Evolutionary conservation across 2,888 invertebrate genomes (phyloP), one percentile per base, ranked within the genome.

Genomic region (Bellardia bayeri): DNA sequence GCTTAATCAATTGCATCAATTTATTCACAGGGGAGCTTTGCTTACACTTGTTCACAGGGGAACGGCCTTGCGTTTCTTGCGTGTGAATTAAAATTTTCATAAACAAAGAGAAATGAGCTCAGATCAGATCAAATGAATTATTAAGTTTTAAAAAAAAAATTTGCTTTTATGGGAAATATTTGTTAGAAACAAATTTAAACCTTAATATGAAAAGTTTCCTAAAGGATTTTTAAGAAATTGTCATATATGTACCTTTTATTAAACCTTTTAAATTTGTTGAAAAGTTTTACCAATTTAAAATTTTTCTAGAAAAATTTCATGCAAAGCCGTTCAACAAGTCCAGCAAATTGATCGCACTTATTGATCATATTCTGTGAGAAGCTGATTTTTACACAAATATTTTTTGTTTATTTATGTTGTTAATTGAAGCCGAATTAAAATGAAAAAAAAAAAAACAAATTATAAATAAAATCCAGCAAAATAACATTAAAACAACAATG

Each of bases 1-100:
- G 45, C 64, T 86, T 45, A 80, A 81, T 79, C 13, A 79, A 64
- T 56, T 23, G 11, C 13, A 64, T 5, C 64, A 30, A 74, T 56
- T n/a, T 37, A n/a, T 33, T 49, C 16, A 16, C 3, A n/a, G 16
- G 23, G 13, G 11, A 23, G 9, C 13, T 58, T 40, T 13, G 33
- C 23, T 2, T 64, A 78, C 76, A 85, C 75, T 56, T 37, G 23
- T 33, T 49, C 16, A 16, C 3, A n/a, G 16, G 23, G 13, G 11
- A 23, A 71, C 56, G 56, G 54, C 56, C 45, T 13, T 23, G 23
- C 1, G 23, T 23, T 23, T 11, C 13, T 45, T 2, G 13, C 2
- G 45, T 9, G 3, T 9, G 45, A 23, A 16, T 16, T 7, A 37
- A 69, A 49, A 69, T 3, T 16, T 56, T 56, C 7, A 56, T n/a